A percentile compares a stretch with the other conserved stretches of the same genome.
These are phyloP conservation scores for Tyrophagus putrescentiae DNA, from an alignment of 1,140 invertebrate genomes.

Conservation along the genomic window DNA sequence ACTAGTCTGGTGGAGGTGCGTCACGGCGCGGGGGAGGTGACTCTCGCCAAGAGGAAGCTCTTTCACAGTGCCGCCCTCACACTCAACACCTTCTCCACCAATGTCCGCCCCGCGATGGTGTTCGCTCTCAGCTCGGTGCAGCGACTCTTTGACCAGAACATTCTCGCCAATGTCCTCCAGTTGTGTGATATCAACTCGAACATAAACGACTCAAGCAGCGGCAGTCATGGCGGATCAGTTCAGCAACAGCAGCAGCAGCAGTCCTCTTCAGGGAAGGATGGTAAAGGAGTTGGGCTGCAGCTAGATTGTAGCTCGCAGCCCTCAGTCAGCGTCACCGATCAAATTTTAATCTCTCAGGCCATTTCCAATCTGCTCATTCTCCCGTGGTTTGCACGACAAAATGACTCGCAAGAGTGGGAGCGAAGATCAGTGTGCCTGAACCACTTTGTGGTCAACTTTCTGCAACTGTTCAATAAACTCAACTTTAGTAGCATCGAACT, in stretches of 20 bases:
- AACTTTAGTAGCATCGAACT: conserved; percentile 22
- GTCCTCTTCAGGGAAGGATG: too few relatives aligned
- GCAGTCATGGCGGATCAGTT: not conserved
- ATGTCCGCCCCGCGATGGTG: conserved; percentile 41
- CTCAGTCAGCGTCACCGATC: conserved; percentile 27
- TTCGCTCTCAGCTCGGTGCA: conserved; percentile 38
- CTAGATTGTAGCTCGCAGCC: not conserved
- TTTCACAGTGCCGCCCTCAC: conserved; percentile 45
- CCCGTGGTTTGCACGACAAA: conserved; percentile 38
- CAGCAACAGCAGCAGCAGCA: too few relatives aligned
- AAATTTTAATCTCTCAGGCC: conserved; percentile 39
- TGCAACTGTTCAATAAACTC: conserved; percentile 4
- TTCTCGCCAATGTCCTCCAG: conserved; percentile 36
- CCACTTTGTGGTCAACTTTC: conserved; percentile 23
- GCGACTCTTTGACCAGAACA: conserved; percentile 35
- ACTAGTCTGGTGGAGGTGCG: not conserved
- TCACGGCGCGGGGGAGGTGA: conserved; percentile 21
- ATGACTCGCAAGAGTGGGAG: conserved; percentile 38
- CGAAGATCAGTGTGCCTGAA: conserved; percentile 32
- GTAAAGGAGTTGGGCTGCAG: too few relatives aligned
- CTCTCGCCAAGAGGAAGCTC: conserved; percentile 38
- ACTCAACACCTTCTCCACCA: conserved; percentile 41
- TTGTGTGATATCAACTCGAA: conserved; percentile 7
- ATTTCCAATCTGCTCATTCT: conserved; percentile 43
- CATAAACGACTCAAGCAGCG: not conserved